Evolutionary conservation across 2,888 invertebrate species (phyloP).

Genomic region (Cataglyphis livida): DNA sequence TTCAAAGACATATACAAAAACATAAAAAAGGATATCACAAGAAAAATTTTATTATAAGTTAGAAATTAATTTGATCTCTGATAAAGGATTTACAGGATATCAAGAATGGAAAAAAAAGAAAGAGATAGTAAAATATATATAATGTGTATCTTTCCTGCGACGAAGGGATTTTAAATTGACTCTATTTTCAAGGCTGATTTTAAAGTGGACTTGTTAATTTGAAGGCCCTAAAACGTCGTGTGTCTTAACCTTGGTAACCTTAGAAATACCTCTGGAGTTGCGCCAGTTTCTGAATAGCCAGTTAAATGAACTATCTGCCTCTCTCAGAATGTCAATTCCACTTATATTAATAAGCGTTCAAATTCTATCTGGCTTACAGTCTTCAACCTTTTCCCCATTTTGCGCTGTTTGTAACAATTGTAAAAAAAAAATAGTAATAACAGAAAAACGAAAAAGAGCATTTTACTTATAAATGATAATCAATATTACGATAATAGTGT

Average conservation of each 20-base stretch:
- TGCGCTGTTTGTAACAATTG: not conserved
- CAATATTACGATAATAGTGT: too few species aligned
- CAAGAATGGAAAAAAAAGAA: not conserved
- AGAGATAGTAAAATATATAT: constrained; percentile 22
- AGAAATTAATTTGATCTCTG: not conserved
- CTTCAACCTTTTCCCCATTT: not conserved
- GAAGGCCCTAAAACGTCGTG: constrained; percentile 49
- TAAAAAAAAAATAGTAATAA: not conserved
- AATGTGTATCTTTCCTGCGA: constrained; percentile 18
- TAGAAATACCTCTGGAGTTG: constrained; percentile 59
- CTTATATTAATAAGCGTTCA: constrained; percentile 37
- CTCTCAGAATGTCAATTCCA: constrained; percentile 39
- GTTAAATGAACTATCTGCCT: constrained; percentile 47
- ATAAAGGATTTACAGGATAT: not conserved
- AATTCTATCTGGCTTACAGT: not conserved
- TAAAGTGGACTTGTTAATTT: constrained; percentile 49
- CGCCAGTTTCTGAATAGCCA: constrained; percentile 46
- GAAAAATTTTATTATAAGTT: not conserved
- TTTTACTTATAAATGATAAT: not conserved
- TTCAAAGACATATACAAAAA: not conserved
- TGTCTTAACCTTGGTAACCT: constrained; percentile 65
- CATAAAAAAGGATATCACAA: not conserved
- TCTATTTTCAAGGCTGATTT: constrained; percentile 45
- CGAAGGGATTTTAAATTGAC: constrained; percentile 41
- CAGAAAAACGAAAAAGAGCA: not conserved